These are phyloP conservation scores for Aspidapion aeneum DNA, from an alignment of 2,888 invertebrate genomes.

Conservation along the genomic window DNA sequence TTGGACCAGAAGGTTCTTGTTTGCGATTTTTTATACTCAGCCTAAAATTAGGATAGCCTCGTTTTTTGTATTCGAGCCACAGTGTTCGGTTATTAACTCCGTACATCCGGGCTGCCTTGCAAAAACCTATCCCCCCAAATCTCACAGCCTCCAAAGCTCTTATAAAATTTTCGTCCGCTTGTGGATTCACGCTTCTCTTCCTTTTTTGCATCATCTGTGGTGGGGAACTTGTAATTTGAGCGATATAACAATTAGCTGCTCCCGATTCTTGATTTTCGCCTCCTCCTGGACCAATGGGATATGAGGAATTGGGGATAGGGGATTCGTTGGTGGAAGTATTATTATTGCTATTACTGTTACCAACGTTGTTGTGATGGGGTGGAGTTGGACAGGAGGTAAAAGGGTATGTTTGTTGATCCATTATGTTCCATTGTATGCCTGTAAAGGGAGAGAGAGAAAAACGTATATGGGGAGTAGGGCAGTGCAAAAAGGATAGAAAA, in stretches of 20 bases:
- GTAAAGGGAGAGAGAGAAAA: slow-evolving; percentile 36
- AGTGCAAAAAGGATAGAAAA: neutral
- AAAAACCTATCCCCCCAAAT: slow-evolving; percentile 80
- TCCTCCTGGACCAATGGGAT: slow-evolving; percentile 5
- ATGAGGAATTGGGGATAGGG: slow-evolving; percentile 17
- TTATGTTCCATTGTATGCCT: slow-evolving; percentile 80
- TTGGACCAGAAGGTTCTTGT: slow-evolving; percentile 50
- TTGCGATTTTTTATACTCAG: slow-evolving; percentile 75
- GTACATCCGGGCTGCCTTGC: slow-evolving; percentile 79
- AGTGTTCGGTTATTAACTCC: slow-evolving; percentile 83
- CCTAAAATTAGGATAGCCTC: slow-evolving; percentile 77
- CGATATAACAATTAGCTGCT: slow-evolving; percentile 34
- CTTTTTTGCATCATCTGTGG: slow-evolving; percentile 55
- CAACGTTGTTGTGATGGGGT: neutral
- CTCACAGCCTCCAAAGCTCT: slow-evolving; percentile 78
- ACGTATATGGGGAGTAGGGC: neutral
- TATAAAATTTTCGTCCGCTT: slow-evolving; percentile 79
- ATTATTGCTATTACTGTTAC: slow-evolving; percentile 36
- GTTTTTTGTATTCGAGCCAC: slow-evolving; percentile 82
- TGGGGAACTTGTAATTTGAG: slow-evolving; percentile 42
- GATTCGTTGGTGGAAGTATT: slow-evolving; percentile 14
- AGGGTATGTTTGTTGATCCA: slow-evolving; percentile 56
- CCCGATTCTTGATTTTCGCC: slow-evolving; percentile 11
- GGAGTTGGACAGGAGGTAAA: neutral
- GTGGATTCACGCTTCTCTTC: slow-evolving; percentile 74